Conservation (phyloP, 2,113 vertebrate species). For the Psilopogon haemacephalus region DNA sequence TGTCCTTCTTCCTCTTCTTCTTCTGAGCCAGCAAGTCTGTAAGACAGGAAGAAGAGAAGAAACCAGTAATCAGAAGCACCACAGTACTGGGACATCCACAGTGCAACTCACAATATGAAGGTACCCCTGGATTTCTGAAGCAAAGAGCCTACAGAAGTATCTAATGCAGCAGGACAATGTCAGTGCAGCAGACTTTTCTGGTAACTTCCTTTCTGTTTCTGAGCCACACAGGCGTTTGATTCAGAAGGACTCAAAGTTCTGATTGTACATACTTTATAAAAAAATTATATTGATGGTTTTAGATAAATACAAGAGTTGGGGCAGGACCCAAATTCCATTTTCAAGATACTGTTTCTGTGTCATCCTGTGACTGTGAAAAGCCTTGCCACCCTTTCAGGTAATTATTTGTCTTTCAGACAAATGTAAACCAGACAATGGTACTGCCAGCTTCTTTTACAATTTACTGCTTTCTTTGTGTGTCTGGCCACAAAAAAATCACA, state of each 20-base stretch:
- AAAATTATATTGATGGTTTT: not conserved
- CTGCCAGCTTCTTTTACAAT: not conserved
- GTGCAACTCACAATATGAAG: not conserved
- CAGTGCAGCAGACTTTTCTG: not conserved
- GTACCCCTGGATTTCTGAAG: not conserved
- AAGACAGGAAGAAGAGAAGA: not conserved
- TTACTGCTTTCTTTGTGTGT: not conserved
- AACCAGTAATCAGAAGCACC: not conserved
- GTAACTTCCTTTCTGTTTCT: not conserved
- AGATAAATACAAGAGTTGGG: not conserved
- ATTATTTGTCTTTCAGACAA: not conserved
- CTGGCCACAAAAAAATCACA: not conserved
- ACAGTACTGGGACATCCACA: not conserved
- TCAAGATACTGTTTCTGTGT: not conserved
- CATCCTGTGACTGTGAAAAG: not conserved
- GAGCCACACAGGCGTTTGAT: not conserved
- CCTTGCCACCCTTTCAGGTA: not conserved
- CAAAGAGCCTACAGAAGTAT: not conserved
- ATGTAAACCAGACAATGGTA: not conserved
- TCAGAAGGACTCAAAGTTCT: not conserved
- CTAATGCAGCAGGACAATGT: not conserved
- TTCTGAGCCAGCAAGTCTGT: conserved; percentile 82
- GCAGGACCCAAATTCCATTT: not conserved
- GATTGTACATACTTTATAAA: not conserved
- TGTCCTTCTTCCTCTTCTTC: conserved; percentile 87